Base-by-base conservation (phyloP, 64 coral and sea anemone species). In the Montipora foliosa region DNA sequence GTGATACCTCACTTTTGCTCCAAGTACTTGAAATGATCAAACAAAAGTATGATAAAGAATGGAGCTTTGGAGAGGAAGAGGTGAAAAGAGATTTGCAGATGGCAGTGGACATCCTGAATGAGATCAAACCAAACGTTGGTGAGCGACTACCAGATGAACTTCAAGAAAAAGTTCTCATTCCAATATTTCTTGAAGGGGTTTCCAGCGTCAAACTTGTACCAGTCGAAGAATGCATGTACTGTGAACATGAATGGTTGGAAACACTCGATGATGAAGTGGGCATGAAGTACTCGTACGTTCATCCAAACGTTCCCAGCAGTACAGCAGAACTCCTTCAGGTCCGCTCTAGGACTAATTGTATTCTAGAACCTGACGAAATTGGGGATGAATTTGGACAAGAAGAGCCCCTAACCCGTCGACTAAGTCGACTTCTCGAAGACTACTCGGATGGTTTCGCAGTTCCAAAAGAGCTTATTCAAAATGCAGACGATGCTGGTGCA, bases 391-490 rank as follows among this genome's bases (percentile, higher is more conserved):
- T 96, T 89, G 98, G 98, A 19, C 98, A 99, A 81, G 94, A 81
- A 17, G 98, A 99, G 75, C 89, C 92, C 16, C 77, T 99, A 60
- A 94, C 94, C 17, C 87, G 91, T 48, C 79, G 98, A 77, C 57
- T 98, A 8, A 78, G 77, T 24, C 87, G 94, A 90, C 81, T 98
- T 25, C 19, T 98, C 0, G 92, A 99, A 78, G 91, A 95, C n/a
- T 99, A 99, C 84, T 94, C 92, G 4, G 97, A 99, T 75, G 94
- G 97, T 10, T 88, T 97, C 22, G 87, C 92, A 21, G 89, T 97
- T 47, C 89, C 94, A 8, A 98, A 98, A 77, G 96, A 98, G 75
- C 84, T 98, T 8, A 93, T 98, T 67, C 97, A 98, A 84, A 98
- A 98, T 71, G 97, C 97, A 16, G 97, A 98, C 45, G 96, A 98